These are phyloP conservation scores for Sipha maydis DNA, from an alignment of 2,888 invertebrate species.

Conservation along the genomic window DNA sequence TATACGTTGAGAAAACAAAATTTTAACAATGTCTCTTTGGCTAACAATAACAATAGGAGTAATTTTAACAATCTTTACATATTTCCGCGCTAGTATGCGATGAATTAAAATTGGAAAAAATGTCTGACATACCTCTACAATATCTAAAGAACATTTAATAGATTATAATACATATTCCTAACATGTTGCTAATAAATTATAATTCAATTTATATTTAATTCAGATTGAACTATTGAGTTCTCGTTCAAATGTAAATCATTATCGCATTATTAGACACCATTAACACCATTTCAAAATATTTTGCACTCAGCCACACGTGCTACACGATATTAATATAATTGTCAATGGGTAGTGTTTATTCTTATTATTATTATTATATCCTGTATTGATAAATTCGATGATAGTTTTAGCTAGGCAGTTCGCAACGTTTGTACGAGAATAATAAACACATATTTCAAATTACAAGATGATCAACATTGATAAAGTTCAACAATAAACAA, in stretches of 20 bases:
- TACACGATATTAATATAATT: too few species aligned
- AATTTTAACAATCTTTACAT: neutral
- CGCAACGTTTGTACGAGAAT: too few species aligned
- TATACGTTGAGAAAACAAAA: neutral
- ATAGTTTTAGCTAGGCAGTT: too few species aligned
- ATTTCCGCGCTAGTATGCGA: neutral
- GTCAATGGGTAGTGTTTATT: too few species aligned
- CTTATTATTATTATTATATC: too few species aligned
- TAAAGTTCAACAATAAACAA: too few species aligned
- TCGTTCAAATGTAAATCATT: neutral
- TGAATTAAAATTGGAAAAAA: conserved; percentile 17
- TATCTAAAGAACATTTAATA: neutral
- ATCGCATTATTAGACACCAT: neutral
- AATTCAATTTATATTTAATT: neutral
- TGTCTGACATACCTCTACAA: neutral
- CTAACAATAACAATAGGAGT: conserved; percentile 12
- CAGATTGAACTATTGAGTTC: neutral
- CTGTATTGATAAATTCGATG: too few species aligned
- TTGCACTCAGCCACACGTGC: too few species aligned
- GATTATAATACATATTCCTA: neutral
- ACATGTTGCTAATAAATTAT: neutral
- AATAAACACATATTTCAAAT: too few species aligned
- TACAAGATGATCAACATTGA: too few species aligned
- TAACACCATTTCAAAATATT: too few species aligned
- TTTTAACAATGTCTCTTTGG: conserved; percentile 39